Percentiles rank a stretch among this genome's conserved stretches.
Conservation (phyloP, 35 echinoderm and acorn worm genomes). For the Heliocidaris erythrogramma region DNA sequence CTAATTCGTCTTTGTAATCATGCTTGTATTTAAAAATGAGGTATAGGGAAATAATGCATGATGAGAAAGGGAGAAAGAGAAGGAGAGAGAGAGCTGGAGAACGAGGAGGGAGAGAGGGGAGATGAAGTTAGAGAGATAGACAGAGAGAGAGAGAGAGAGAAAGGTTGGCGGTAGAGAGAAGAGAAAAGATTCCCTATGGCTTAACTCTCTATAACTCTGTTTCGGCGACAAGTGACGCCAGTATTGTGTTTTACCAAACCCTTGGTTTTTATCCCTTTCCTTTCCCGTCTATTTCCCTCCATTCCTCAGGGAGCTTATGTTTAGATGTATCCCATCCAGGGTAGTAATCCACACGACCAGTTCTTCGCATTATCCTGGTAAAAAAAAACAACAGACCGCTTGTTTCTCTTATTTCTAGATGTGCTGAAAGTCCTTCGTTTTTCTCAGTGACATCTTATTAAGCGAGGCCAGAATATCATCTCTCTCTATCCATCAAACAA, state of each 20-base stretch:
- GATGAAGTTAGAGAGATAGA: background rate
- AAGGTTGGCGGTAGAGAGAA: background rate
- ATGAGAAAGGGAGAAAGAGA: background rate
- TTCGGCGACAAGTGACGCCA: background rate
- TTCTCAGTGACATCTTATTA: background rate
- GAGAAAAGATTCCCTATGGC: background rate
- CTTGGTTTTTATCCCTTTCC: background rate
- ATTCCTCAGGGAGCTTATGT: background rate
- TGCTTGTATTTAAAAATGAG: background rate
- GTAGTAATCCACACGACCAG: background rate
- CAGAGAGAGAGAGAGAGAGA: background rate
- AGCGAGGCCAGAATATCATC: background rate
- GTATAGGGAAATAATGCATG: background rate
- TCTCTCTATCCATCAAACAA: background rate
- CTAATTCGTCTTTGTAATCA: background rate
- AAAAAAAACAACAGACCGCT: background rate
- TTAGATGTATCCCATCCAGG: background rate
- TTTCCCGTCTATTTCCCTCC: background rate
- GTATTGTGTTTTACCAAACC: background rate
- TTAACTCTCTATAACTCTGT: background rate
- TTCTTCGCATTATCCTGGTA: background rate
- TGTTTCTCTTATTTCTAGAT: background rate
- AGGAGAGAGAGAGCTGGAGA: background rate
- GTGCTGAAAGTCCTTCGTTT: background rate
- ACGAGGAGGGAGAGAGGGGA: background rate